Evolutionary conservation across 2,797 vertebrate species (phyloP).

Genomic region (Chelonia mydas): DNA sequence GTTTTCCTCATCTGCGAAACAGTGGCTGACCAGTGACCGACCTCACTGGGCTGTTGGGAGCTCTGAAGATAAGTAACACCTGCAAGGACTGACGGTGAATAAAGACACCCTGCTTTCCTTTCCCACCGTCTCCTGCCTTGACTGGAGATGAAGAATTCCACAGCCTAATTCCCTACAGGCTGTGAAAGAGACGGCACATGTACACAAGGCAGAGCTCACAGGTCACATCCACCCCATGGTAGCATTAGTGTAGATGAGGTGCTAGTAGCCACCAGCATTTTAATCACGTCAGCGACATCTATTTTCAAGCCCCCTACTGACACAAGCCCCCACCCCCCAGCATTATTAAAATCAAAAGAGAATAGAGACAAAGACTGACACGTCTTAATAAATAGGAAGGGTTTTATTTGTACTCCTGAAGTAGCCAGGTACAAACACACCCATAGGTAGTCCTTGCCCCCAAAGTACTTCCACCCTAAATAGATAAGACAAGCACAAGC

Average conservation of each 20-base stretch:
- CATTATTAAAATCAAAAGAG: too few species aligned
- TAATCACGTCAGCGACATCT: background rate
- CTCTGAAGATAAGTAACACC: background rate
- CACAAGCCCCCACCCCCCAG: too few species aligned
- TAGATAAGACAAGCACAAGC: too few species aligned
- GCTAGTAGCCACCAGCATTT: background rate
- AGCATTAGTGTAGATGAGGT: slow-evolving; percentile 18
- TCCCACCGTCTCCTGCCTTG: background rate
- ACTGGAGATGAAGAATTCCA: too few species aligned
- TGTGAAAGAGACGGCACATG: background rate
- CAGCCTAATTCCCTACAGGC: fast-evolving
- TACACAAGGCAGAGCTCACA: background rate
- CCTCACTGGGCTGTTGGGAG: background rate
- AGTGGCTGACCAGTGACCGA: background rate
- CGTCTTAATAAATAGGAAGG: too few species aligned
- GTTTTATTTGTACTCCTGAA: too few species aligned
- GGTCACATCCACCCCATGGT: background rate
- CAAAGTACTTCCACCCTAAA: too few species aligned
- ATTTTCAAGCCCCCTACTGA: too few species aligned
- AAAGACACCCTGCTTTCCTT: slow-evolving; percentile 8
- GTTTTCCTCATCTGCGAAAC: background rate
- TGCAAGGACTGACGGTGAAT: slow-evolving; percentile 11
- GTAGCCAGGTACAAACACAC: too few species aligned
- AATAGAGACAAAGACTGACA: too few species aligned
- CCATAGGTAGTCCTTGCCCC: too few species aligned